Evolutionary conservation across 2,113 vertebrate species (phyloP).

Genomic region (Oophaga pumilio): DNA sequence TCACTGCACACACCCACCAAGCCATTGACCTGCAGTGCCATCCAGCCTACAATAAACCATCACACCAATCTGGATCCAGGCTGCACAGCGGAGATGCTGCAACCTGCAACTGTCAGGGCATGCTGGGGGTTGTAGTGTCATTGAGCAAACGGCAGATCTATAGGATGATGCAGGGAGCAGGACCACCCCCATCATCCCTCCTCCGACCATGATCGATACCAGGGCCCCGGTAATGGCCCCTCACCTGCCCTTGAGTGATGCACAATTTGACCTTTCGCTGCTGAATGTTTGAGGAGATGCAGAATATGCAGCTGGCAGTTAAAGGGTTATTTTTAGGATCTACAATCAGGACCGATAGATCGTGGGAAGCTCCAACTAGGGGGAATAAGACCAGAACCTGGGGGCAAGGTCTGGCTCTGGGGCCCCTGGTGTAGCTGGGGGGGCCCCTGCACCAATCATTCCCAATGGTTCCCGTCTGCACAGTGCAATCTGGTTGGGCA

Average conservation of each 20-base stretch:
- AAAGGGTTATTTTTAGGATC: neutral
- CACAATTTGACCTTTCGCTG: neutral
- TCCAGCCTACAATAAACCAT: neutral
- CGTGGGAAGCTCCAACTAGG: too few relatives aligned
- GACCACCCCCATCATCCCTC: neutral
- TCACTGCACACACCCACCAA: neutral
- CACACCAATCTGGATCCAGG: too few relatives aligned
- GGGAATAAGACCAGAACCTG: too few relatives aligned
- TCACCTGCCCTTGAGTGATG: neutral
- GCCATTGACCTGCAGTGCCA: neutral
- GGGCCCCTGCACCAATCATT: too few relatives aligned
- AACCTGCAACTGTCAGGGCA: neutral
- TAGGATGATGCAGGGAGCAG: neutral
- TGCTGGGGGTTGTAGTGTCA: neutral
- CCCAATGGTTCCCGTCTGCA: too few relatives aligned
- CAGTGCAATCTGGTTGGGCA: too few relatives aligned
- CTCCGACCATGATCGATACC: neutral
- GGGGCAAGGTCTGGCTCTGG: too few relatives aligned
- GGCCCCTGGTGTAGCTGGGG: too few relatives aligned
- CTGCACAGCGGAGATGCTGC: too few relatives aligned
- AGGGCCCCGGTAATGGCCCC: neutral
- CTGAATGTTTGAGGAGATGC: too few relatives aligned
- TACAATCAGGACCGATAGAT: neutral
- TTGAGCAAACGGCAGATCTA: neutral
- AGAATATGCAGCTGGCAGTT: neutral